Percentiles rank a stretch among this genome's conserved stretches.
Conservation (phyloP, 2,113 vertebrate genomes). For the Motacilla tschutschensis region DNA sequence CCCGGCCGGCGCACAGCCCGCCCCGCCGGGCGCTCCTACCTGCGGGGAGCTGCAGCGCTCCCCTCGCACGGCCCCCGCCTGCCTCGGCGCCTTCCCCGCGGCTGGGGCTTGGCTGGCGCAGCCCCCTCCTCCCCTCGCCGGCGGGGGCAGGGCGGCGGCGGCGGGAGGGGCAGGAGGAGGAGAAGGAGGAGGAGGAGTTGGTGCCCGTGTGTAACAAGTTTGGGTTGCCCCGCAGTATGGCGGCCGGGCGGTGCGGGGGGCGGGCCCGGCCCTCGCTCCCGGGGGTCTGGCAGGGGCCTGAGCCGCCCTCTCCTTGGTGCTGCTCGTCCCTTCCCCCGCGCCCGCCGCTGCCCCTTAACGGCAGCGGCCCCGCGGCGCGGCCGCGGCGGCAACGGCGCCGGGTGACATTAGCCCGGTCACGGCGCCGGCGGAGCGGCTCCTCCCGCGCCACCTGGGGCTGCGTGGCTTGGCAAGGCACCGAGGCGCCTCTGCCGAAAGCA, state of each 20-base stretch:
- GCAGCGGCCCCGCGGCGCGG: neutral
- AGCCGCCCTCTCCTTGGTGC: too few relatives aligned
- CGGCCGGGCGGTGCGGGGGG: neutral
- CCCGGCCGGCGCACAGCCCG: neutral
- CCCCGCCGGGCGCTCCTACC: neutral
- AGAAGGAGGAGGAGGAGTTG: neutral
- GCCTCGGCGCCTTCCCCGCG: neutral
- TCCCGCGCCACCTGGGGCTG: neutral
- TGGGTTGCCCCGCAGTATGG: slow-evolving; percentile 51
- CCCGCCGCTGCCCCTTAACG: too few relatives aligned
- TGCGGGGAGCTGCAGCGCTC: neutral
- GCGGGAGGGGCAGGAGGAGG: neutral
- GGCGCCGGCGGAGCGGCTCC: neutral
- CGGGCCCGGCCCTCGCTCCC: neutral
- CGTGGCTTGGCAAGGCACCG: neutral
- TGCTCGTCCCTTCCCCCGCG: fast-evolving
- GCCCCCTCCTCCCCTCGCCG: neutral
- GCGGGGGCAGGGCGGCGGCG: neutral
- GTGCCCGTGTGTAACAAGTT: slow-evolving; percentile 33
- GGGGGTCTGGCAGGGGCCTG: neutral
- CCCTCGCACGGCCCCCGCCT: neutral
- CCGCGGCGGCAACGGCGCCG: neutral
- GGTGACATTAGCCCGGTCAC: neutral
- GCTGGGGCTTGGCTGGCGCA: neutral
- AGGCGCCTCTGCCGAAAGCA: neutral